Evolutionary conservation across 2,888 invertebrate species (phyloP), one percentile per base, ranked within the genome.

Genomic region (Falcaria lacertinaria): DNA sequence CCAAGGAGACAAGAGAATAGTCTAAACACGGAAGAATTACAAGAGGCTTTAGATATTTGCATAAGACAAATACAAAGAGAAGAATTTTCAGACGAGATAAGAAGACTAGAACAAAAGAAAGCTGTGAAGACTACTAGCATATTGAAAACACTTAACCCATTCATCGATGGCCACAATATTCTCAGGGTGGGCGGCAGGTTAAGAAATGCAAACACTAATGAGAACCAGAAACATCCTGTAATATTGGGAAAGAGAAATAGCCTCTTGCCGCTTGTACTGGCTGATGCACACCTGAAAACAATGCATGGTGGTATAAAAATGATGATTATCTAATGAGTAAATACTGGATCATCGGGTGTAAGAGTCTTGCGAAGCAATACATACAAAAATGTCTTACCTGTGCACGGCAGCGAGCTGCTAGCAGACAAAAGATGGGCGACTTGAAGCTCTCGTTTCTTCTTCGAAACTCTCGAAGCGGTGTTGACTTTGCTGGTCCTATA

Each of bases 171-270:
- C 6, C 25, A 45, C 0, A 41, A 43, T 3, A 37, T 52, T 17
- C 44, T 64, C 33, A 57, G 58, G 50, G 61, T 63, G 16, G 55
- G 59, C 33, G 60, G 60, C 15, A 40, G 59, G 11, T 28, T 63
- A 8, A 44, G 48, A 25, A 25, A 48, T n/a, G 44, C 58, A 22
- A 19, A 45, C 16, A n/a, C 56, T 13, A 11, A 34, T 13, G 37
- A 43, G 4, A 28, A 49, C 1, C 42, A 17, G 13, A 55, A 57
- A 35, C 52, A 61, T 41, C 59, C 58, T 1, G 48, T 57, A 4
- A 52, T 67, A 22, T 17, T 67, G 15, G 52, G 52, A 0, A 47
- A 48, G 16, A 45, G 52, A 4, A 50, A 46, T 5, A 42, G 40
- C 6, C 16, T 69, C 0, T 53, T 54, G 19, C 41, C 41, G 4